phyloP scores from a whole-genome alignment of 2,113 vertebrate genomes.

The Sander lucioperca region DNA sequence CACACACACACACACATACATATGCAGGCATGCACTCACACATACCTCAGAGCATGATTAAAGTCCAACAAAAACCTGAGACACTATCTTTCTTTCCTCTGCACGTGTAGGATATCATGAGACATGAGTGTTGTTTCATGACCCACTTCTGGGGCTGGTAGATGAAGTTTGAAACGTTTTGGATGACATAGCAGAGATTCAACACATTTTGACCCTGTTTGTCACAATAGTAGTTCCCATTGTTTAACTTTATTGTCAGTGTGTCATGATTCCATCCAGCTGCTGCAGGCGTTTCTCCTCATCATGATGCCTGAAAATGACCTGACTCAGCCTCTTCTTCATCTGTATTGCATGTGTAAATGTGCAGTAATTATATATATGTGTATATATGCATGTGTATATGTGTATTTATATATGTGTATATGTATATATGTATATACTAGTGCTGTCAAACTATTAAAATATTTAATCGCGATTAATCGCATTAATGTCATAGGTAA shows the following conservation, averaged over 20 bases:
- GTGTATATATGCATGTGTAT: too few relatives aligned
- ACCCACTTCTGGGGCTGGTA: neutral
- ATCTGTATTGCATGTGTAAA: neutral
- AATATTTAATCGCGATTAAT: too few relatives aligned
- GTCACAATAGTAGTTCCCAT: neutral
- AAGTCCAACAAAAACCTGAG: constrained; percentile 71
- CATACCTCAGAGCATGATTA: constrained; percentile 27
- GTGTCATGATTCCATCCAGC: neutral
- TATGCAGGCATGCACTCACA: constrained; percentile 10
- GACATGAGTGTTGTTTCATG: constrained; percentile 36
- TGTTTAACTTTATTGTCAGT: neutral
- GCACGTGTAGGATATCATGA: constrained; percentile 56
- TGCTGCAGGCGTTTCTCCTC: constrained; percentile 3
- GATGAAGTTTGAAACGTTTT: neutral
- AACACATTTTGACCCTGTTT: neutral
- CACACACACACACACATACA: constrained; percentile 7
- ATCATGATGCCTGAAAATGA: neutral
- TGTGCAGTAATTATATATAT: neutral
- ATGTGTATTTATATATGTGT: too few relatives aligned
- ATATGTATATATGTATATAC: neutral
- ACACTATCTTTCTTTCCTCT: constrained; percentile 37
- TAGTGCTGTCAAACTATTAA: too few relatives aligned
- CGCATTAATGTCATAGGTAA: too few relatives aligned
- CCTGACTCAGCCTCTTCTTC: constrained; percentile 5
- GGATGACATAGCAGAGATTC: constrained; percentile 1